Conservation (phyloP, 2,113 vertebrate genomes). For the Neopipo cinnamomea region DNA sequence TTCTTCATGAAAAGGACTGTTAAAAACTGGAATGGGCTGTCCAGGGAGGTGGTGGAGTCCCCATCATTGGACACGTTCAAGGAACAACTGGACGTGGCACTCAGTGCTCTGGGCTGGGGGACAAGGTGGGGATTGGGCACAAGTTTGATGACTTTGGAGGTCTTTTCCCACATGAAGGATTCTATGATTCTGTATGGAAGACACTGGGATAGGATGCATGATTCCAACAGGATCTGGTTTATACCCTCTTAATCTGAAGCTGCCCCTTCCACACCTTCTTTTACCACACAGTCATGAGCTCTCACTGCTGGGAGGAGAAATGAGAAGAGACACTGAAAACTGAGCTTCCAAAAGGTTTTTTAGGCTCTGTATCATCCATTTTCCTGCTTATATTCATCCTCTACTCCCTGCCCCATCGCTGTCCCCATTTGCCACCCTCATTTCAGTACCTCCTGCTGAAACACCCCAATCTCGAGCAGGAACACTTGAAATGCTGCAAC, state of each 20-base stretch:
- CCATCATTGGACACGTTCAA: fast-evolving
- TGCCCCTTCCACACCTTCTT: background rate
- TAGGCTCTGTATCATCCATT: background rate
- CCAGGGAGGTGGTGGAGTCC: background rate
- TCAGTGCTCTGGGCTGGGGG: background rate
- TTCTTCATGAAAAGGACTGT: background rate
- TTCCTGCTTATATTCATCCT: background rate
- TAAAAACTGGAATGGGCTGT: background rate
- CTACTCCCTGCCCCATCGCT: background rate
- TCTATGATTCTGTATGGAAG: background rate
- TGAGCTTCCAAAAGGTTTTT: background rate
- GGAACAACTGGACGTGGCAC: background rate
- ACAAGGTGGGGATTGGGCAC: fast-evolving
- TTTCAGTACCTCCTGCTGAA: background rate
- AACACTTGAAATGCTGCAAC: background rate
- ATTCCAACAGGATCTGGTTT: background rate
- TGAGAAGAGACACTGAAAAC: background rate
- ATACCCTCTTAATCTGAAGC: background rate
- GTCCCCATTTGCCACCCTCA: background rate
- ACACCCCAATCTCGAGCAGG: fast-evolving
- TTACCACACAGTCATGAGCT: fast-evolving
- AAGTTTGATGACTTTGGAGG: fast-evolving
- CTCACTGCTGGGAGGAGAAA: background rate
- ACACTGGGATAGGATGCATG: background rate
- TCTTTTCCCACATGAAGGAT: background rate